Percentiles rank a stretch among this genome's conserved stretches.
phyloP scores from a whole-genome alignment of 2,113 vertebrate species.

The Noctilio leporinus region DNA sequence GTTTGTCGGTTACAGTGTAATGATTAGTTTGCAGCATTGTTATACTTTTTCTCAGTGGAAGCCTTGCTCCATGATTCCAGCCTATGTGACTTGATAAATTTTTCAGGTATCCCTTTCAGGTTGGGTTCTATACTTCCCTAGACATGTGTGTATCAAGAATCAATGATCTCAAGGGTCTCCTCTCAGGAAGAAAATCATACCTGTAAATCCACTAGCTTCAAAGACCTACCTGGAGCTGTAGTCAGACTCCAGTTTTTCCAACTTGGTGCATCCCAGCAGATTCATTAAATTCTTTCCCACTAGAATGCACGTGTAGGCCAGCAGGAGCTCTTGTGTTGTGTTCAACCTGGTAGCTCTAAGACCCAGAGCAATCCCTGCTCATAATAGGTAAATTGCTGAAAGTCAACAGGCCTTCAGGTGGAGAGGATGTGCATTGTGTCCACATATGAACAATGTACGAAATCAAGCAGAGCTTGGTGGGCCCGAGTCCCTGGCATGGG shows the following conservation, averaged over 20 bases:
- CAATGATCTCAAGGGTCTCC: background rate
- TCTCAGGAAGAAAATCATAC: background rate
- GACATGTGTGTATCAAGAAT: background rate
- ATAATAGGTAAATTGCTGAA: background rate
- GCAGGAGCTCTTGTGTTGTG: background rate
- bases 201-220: background rate
- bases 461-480: background rate
- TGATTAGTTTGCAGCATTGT: background rate
- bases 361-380: background rate
- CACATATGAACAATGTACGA: background rate
- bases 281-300: background rate
- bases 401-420: background rate
- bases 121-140: background rate
- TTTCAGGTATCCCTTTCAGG: background rate
- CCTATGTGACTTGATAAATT: background rate
- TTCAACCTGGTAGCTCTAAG: background rate
- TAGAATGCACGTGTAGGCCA: background rate
- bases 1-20: constrained; percentile 9
- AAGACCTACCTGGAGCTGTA: background rate
- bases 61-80: background rate
- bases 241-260: background rate
- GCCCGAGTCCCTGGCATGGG: background rate
- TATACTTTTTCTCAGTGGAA: background rate
- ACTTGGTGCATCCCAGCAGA: background rate
- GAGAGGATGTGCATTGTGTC: background rate